These are phyloP conservation scores for Physocephala rufipes DNA, from an alignment of 2,888 invertebrate genomes.

Conservation along the genomic window DNA sequence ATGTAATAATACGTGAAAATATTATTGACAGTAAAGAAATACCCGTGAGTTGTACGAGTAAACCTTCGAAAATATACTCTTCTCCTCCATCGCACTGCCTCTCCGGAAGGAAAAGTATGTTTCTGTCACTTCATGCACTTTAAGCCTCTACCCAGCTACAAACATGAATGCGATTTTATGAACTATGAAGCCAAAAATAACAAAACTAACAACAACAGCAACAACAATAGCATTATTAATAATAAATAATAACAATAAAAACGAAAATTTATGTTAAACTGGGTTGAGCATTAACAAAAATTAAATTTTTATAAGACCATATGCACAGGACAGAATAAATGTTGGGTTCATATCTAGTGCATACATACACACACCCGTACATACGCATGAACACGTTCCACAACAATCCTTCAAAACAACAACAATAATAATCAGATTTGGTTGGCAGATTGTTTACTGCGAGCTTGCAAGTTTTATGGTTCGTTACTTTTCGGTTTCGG, in stretches of 20 bases:
- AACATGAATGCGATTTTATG: conserved; percentile 11
- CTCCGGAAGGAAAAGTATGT: too few species aligned
- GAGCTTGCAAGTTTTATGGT: too few species aligned
- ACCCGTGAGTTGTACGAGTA: too few species aligned
- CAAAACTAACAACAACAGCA: background rate
- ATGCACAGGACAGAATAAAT: background rate
- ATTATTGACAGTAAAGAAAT: too few species aligned
- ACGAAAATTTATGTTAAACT: conserved; percentile 18
- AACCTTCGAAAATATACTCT: too few species aligned
- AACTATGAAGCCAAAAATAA: conserved; percentile 16
- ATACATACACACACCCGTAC: background rate
- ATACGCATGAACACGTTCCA: background rate
- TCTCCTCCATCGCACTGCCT: too few species aligned
- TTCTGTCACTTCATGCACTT: too few species aligned
- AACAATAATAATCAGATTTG: background rate
- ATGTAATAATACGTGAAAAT: too few species aligned
- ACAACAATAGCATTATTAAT: background rate
- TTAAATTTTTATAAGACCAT: background rate
- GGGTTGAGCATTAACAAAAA: conserved; percentile 17
- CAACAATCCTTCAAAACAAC: background rate
- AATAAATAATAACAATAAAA: background rate
- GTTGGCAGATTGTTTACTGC: background rate
- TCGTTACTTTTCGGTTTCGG: background rate
- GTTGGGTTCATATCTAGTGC: background rate
- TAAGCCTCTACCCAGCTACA: too few species aligned